Percentiles rank a stretch among this genome's conserved stretches.
Evolutionary conservation across 1,140 invertebrate species (phyloP).

Genomic region (Drosophila seguyi): DNA sequence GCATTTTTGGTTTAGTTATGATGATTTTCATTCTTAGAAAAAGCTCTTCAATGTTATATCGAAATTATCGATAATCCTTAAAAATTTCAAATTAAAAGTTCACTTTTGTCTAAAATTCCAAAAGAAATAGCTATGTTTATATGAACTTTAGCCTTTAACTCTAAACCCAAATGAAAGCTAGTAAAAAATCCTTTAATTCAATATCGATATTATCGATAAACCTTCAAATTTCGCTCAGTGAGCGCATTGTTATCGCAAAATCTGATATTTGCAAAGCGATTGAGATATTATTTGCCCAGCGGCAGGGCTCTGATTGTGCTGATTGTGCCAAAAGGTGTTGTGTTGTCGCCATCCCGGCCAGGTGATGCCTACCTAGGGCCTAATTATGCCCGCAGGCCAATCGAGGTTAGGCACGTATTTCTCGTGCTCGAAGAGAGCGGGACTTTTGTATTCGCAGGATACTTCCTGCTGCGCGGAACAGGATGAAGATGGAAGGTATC

Average conservation of each 20-base stretch:
- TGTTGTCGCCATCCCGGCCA: conserved; percentile 12
- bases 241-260: neutral
- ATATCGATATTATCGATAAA: neutral
- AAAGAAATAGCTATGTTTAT: neutral
- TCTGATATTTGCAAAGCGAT: conserved; percentile 21
- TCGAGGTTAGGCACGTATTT: conserved; percentile 41
- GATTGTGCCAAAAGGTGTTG: conserved; percentile 42
- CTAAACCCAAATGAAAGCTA: neutral
- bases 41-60: neutral
- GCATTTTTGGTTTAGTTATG: no score
- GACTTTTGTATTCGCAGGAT: conserved; percentile 42
- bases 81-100: no score
- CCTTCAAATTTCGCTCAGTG: neutral
- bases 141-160: neutral
- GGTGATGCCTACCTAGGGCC: conserved; percentile 24
- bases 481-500: conserved; percentile 53
- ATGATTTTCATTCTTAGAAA: no score
- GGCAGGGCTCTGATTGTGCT: conserved; percentile 15
- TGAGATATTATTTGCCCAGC: conserved; percentile 22
- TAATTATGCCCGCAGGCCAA: conserved; percentile 57
- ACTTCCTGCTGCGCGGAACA: conserved; percentile 72
- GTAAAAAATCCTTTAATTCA: neutral
- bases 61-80: neutral
- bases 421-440: neutral
- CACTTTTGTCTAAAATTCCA: no score